A percentile compares a stretch with the other conserved stretches of the same genome.
These are phyloP conservation scores for Eleginops maclovinus DNA, from an alignment of 2,113 vertebrate species.

Conservation along the genomic window DNA sequence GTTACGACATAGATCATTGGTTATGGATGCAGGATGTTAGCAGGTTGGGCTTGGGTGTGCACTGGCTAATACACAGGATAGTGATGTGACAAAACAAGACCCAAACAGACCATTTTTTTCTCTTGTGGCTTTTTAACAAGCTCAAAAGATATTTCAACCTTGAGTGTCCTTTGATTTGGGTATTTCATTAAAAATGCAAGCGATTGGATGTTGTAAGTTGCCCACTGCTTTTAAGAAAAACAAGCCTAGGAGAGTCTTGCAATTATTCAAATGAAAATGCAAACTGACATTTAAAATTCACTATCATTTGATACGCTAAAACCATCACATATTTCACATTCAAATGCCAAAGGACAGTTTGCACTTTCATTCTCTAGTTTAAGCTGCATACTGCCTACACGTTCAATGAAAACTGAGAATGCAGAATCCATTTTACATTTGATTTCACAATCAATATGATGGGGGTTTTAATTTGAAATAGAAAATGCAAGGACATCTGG, in stretches of 20 bases:
- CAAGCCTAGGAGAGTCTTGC: background rate
- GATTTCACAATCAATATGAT: background rate
- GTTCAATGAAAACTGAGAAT: slow-evolving; percentile 12
- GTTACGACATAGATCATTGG: slow-evolving; percentile 8
- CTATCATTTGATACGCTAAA: slow-evolving; percentile 8
- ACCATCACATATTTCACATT: slow-evolving; percentile 2
- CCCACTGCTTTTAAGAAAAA: slow-evolving; percentile 7
- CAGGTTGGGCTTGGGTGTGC: background rate
- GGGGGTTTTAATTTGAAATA: background rate
- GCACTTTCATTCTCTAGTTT: slow-evolving; percentile 11
- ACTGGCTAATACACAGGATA: background rate
- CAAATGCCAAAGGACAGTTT: slow-evolving; percentile 19
- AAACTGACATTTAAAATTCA: slow-evolving; percentile 5
- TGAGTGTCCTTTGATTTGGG: background rate
- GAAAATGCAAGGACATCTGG: background rate
- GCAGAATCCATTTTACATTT: background rate
- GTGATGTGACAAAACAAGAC: background rate
- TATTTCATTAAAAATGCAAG: background rate
- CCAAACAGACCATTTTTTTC: background rate
- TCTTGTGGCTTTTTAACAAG: background rate
- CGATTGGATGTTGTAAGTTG: background rate
- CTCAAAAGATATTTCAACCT: background rate
- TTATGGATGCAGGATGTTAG: slow-evolving; percentile 5
- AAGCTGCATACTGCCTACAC: background rate
- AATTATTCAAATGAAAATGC: background rate